These are phyloP conservation scores for Pseudoips prasinana DNA, from an alignment of 2,888 invertebrate genomes.

Conservation along the genomic window DNA sequence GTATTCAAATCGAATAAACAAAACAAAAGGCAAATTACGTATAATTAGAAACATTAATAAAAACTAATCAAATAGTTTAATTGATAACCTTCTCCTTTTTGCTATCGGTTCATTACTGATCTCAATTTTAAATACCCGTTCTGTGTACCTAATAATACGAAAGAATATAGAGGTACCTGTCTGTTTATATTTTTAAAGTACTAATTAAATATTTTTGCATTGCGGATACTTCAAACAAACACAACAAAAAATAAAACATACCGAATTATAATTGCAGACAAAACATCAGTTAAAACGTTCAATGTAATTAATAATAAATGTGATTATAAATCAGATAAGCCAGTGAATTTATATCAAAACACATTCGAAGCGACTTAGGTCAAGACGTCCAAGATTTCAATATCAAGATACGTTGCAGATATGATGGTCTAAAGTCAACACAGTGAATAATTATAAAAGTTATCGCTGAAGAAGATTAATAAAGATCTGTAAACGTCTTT, in stretches of 20 bases:
- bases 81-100: no score
- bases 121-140: no score
- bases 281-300: conserved; percentile 13
- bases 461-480: conserved; percentile 1
- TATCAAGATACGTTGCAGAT: conserved; percentile 7
- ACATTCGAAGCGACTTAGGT: conserved; percentile 25
- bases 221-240: not conserved
- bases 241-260: not conserved
- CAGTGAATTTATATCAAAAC: conserved; percentile 23
- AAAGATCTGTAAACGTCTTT: no score
- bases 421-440: conserved; percentile 8
- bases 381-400: conserved; percentile 18
- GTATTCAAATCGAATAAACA: no score
- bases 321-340: conserved; percentile 26
- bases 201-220: not conserved
- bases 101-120: no score
- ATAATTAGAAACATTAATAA: no score
- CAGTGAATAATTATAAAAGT: conserved; percentile 16
- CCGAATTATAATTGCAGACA: conserved; percentile 3
- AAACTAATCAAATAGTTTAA: no score
- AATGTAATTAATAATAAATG: conserved; percentile 27
- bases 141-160: no score
- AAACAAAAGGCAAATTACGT: no score
- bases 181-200: no score
- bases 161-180: no score